Base-by-base conservation (phyloP, 2,113 vertebrate genomes). In the Capreolus pygargus region DNA sequence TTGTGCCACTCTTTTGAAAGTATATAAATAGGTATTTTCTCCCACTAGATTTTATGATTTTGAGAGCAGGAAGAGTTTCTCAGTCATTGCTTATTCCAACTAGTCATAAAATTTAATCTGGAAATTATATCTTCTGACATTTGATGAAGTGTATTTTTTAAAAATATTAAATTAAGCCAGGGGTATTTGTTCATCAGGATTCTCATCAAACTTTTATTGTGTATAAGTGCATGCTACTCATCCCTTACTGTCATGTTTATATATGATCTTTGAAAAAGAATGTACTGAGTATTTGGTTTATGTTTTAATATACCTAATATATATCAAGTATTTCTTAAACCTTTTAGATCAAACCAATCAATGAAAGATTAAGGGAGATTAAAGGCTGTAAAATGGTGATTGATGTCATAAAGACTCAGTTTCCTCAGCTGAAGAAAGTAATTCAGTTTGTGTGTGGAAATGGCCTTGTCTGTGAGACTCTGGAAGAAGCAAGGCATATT, bases 361-460 rank as follows among this genome's bases (percentile, higher is more conserved):
- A 99, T 0, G 99, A 99, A 98, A 99, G 99, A n/a, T 98, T 99
- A 19, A 99, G 99, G 94, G 99, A 99, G 84, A 94, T 99, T 83
- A 99, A 99, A 82, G 99, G 99, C 74, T 99, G 99, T 98, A 99
- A 99, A 98, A 98, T 99, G 99, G 23, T 99, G 98, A 98, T 99
- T 54, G 99, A 99, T 97, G 99, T 99, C 86, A 98, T 99, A 57
- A 99, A 99, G 95, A 98, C 99, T 0, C 99, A 98, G 0, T 96
- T 98, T 98, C 45, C 91, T 97, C 99, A 99, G 21, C 94, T 99
- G 89, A 99, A 98, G 96, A 99, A 98, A 97, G 99, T 99, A 45
- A 98, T 99, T 98, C 99, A 99, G 98, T 99, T 99, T 97, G 99
- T 99, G n/a, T 99, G 99, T 87, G 99, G 99, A 12, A 99, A 99